Conservation (phyloP, 2,888 invertebrate genomes). For the Drosophila melanosoma region DNA sequence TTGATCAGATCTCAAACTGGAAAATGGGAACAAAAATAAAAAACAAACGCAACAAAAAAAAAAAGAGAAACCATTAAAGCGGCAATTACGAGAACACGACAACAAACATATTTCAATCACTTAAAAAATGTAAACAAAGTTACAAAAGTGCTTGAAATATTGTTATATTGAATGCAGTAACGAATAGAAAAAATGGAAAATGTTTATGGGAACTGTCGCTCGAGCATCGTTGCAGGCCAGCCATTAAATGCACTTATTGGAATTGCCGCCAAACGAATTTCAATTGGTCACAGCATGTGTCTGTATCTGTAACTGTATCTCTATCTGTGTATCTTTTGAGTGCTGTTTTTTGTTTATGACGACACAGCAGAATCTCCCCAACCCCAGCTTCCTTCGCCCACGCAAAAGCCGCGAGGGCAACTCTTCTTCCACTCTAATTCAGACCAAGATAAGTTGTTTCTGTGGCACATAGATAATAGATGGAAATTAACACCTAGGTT, state of each 20-base stretch:
- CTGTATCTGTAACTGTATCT: constrained; percentile 14
- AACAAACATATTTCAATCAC: constrained; percentile 43
- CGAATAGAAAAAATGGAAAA: constrained; percentile 18
- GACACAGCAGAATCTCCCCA: constrained; percentile 51
- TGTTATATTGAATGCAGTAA: constrained; percentile 17
- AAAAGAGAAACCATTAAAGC: constrained; percentile 31
- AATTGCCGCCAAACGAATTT: constrained; percentile 56
- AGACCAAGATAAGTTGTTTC: constrained; percentile 27
- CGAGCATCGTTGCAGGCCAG: constrained; percentile 12
- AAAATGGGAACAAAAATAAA: constrained; percentile 9
- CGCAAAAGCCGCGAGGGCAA: constrained; percentile 34
- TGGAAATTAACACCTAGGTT: constrained; percentile 58
- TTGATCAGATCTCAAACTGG: constrained; percentile 24
- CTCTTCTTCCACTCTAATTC: constrained; percentile 8
- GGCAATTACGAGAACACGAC: constrained; percentile 55
- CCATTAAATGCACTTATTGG: constrained; percentile 56
- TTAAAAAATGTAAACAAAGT: constrained; percentile 50
- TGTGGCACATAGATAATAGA: constrained; percentile 25
- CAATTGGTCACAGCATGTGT: constrained; percentile 47
- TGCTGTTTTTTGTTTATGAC: constrained; percentile 41
- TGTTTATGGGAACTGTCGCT: constrained; percentile 14
- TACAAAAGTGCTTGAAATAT: constrained; percentile 50
- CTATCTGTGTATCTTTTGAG: constrained; percentile 23
- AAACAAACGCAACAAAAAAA: constrained; percentile 2
- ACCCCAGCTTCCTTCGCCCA: constrained; percentile 24